Evolutionary conservation across 2,797 vertebrate genomes (phyloP).

Genomic region (Mycteria americana): DNA sequence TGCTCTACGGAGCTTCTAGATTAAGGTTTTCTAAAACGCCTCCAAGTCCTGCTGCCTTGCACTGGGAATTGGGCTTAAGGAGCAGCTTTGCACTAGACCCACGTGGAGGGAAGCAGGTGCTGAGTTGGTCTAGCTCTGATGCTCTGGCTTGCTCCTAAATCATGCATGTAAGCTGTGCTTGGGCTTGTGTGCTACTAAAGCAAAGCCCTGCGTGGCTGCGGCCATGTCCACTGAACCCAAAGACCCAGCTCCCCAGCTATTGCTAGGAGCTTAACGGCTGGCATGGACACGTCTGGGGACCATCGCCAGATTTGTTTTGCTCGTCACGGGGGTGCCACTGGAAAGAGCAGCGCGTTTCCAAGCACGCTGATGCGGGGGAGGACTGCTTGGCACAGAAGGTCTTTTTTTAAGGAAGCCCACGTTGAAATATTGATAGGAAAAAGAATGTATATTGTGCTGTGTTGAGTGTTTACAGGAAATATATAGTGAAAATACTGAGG

Average conservation of each 20-base stretch:
- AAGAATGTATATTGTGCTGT: neutral
- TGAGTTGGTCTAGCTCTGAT: neutral
- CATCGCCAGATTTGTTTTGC: neutral
- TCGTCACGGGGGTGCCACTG: neutral
- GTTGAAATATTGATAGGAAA: neutral
- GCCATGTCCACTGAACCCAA: rapidly evolving
- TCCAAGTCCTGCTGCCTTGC: neutral
- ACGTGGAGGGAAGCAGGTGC: rapidly evolving
- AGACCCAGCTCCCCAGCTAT: neutral
- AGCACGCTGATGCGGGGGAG: neutral
- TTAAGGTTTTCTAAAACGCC: neutral
- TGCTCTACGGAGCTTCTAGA: neutral
- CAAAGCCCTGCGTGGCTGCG: neutral
- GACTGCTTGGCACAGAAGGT: neutral
- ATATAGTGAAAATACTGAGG: conserved; percentile 1
- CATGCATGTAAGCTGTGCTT: neutral
- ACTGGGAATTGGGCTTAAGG: neutral
- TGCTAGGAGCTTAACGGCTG: neutral
- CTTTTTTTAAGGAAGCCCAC: conserved; percentile 3
- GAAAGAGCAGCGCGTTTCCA: neutral
- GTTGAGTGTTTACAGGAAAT: conserved; percentile 45
- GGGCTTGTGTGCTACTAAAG: neutral
- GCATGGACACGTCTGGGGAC: rapidly evolving
- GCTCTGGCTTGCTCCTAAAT: neutral
- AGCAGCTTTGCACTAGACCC: neutral